Evolutionary conservation across 1,140 invertebrate species (phyloP).

Genomic region (Drosophila rhopaloa): DNA sequence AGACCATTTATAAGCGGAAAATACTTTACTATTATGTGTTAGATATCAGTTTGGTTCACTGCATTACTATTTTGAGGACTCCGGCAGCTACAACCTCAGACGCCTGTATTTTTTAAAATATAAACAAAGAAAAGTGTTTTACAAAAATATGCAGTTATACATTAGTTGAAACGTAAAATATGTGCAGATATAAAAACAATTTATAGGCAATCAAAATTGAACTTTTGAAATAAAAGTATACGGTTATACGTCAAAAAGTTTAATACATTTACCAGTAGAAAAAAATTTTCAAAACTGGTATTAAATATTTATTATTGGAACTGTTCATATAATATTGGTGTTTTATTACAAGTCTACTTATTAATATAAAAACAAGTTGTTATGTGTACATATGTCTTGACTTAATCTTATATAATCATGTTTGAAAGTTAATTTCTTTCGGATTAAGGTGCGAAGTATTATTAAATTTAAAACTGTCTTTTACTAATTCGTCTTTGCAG

Average conservation of each 20-base stretch:
- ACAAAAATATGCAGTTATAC: neutral
- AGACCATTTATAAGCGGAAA: too few relatives aligned
- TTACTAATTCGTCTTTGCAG: constrained; percentile 31
- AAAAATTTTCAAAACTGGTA: neutral
- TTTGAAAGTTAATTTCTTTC: neutral
- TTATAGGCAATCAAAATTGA: neutral
- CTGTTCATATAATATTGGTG: neutral
- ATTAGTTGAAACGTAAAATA: neutral
- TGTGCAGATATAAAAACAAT: neutral
- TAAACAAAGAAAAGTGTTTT: neutral
- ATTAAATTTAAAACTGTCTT: neutral
- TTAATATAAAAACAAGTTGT: constrained; percentile 24
- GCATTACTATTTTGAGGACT: neutral
- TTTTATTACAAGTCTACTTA: constrained; percentile 1
- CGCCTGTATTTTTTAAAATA: neutral
- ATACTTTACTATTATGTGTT: neutral
- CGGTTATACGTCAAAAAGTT: neutral
- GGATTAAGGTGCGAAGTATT: neutral
- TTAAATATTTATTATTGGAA: neutral
- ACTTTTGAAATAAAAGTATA: neutral
- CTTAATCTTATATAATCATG: constrained; percentile 6
- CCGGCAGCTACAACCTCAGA: neutral
- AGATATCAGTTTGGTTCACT: neutral
- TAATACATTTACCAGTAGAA: neutral
- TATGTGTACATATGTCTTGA: constrained; percentile 14